Base-by-base conservation (phyloP, 2,888 invertebrate genomes). In the Eupithecia dodoneata region DNA sequence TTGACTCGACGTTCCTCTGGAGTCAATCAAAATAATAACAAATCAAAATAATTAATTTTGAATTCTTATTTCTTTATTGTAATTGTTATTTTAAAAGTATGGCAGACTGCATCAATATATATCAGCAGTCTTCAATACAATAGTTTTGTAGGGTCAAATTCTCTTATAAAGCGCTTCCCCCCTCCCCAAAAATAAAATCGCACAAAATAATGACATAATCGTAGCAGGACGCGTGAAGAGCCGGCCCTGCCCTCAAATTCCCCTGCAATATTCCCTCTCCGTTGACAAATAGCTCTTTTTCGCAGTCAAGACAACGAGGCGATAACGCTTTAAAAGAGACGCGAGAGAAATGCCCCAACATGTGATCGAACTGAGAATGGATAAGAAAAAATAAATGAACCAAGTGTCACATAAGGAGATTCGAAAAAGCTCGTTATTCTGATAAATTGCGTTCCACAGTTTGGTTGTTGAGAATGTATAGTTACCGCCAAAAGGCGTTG, bases 371-470 rank as follows among this genome's bases (percentile, higher is more conserved):
- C 87, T 88, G 89, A 88, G 77, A 93, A 92, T 88, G 92, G 93
- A 92, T 93, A 92, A 93, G 92, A 92, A 92, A 93, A 93, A 92
- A 93, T 91, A 93, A 93, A 94, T 94, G 94, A 93, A 93, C 91
- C 91, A 85, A 88, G 89, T 90, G 93, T 91, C 93, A 92, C 93
- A 90, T 87, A 91, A 91, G 88, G 92, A 92, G 92, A 93, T 93
- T 93, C 91, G 90, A 89, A 90, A 92, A 92, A 92, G 90, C 92
- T 94, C 94, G 90, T 94, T 94, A 92, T 91, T 89, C 93, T 93
- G 92, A 94, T 93, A 93, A 93, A 94, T 93, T 92, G 91, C 88
- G 87, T 82, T 86, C 87, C 88, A 87, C 89, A 90, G 89, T 92
- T 89, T 91, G 90, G 90, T 90, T 89, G 87, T 86, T 86, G 18